phyloP scores from a whole-genome alignment of 2,888 invertebrate species.

The Seira musarum region DNA sequence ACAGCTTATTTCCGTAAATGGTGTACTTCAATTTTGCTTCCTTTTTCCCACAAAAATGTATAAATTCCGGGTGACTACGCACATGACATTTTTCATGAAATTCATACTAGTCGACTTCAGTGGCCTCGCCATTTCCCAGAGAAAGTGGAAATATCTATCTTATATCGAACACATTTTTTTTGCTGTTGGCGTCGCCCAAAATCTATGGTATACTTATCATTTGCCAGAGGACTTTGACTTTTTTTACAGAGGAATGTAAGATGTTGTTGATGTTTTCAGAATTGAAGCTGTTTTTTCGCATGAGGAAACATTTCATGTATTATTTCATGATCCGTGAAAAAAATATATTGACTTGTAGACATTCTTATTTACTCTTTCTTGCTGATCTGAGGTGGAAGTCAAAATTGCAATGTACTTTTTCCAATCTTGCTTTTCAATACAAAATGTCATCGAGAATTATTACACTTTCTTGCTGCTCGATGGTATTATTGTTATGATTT shows the following conservation, averaged over 20 bases:
- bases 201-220: conserved; percentile 11
- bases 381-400: conserved; percentile 27
- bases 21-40: neutral
- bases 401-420: conserved; percentile 33
- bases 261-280: conserved; percentile 21
- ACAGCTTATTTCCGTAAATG: conserved; percentile 3
- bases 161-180: neutral
- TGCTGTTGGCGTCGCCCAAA: neutral
- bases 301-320: conserved; percentile 42
- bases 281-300: conserved; percentile 26
- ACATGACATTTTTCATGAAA: conserved; percentile 9
- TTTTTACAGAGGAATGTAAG: conserved; percentile 4
- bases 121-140: conserved; percentile 2
- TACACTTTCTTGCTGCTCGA: conserved; percentile 33
- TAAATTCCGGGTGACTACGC: conserved; percentile 19
- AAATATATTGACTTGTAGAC: conserved; percentile 1
- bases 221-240: conserved; percentile 47
- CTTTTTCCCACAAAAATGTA: neutral
- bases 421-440: conserved; percentile 46
- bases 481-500: conserved; percentile 51
- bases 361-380: neutral
- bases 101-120: neutral
- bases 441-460: conserved; percentile 55
- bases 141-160: neutral
- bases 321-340: conserved; percentile 57